These are phyloP conservation scores for Caenorhabditis brenneri DNA, from an alignment of 1,140 invertebrate genomes.

Conservation along the genomic window DNA sequence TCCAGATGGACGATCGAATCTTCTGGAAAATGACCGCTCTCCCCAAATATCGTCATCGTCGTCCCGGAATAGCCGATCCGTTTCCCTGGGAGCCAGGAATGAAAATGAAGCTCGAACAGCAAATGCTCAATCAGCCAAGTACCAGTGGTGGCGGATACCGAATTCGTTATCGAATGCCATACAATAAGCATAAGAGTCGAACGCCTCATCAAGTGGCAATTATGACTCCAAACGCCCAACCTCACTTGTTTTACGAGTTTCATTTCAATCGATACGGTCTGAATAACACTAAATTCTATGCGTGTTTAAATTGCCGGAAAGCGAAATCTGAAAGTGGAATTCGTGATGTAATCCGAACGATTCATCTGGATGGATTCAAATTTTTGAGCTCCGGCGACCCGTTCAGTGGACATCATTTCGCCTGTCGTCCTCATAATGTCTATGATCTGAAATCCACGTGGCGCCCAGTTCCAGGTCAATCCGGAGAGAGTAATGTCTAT, in stretches of 20 bases:
- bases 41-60: constrained; percentile 18
- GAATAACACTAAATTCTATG: constrained; percentile 6
- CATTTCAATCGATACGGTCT: constrained; percentile 28
- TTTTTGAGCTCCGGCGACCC: constrained; percentile 18
- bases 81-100: constrained; percentile 8
- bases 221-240: neutral
- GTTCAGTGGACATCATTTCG: constrained; percentile 27
- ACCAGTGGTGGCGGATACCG: neutral
- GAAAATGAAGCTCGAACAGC: neutral
- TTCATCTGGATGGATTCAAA: constrained; percentile 27
- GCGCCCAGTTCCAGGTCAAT: neutral
- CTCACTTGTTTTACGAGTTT: constrained; percentile 4
- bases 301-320: constrained; percentile 19
- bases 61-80: neutral
- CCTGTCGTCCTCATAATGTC: constrained; percentile 10
- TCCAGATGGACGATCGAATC: constrained; percentile 9
- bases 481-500: neutral
- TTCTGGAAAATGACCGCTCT: constrained; percentile 29
- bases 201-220: neutral
- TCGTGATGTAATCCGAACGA: constrained; percentile 17
- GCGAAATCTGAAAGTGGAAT: constrained; percentile 24
- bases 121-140: neutral
- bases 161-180: constrained; percentile 15
- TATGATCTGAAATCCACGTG: neutral
- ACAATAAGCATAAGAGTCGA: neutral